A percentile compares a stretch with the other conserved stretches of the same genome.
Evolutionary conservation across 2,113 vertebrate species (phyloP).

Genomic region (Salvelinus namaycush): DNA sequence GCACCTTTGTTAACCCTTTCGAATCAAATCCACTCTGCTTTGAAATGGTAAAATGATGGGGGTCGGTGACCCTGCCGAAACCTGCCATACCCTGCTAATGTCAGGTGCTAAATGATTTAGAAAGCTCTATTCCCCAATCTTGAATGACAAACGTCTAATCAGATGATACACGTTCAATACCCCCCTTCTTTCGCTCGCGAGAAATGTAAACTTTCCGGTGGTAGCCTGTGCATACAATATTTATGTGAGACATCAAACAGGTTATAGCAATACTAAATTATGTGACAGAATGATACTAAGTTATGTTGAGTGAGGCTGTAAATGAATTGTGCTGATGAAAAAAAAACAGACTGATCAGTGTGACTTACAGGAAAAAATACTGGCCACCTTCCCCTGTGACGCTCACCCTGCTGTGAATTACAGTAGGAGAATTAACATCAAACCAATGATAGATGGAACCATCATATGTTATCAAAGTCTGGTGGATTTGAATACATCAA

Average conservation of each 20-base stretch:
- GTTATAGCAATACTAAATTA: too few relatives aligned
- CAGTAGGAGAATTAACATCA: not conserved
- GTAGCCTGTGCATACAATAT: too few relatives aligned
- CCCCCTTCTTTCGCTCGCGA: too few relatives aligned
- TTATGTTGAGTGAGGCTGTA: too few relatives aligned
- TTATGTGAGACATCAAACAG: too few relatives aligned
- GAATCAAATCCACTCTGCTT: slow-evolving; percentile 11
- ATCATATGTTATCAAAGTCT: not conserved
- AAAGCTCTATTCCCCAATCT: slow-evolving; percentile 1
- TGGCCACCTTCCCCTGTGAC: not conserved
- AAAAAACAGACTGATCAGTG: too few relatives aligned
- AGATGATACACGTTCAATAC: too few relatives aligned
- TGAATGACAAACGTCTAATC: not conserved
- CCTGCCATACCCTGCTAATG: slow-evolving; percentile 3
- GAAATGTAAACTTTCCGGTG: too few relatives aligned
- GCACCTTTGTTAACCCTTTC: slow-evolving; percentile 14
- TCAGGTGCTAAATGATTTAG: slow-evolving; percentile 8
- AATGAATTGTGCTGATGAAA: too few relatives aligned
- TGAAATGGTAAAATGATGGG: not conserved
- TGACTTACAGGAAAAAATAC: not conserved
- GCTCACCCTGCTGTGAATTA: not conserved
- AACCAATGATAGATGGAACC: not conserved
- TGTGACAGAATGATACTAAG: too few relatives aligned
- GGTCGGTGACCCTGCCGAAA: slow-evolving; percentile 21
- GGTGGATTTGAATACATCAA: not conserved